Evolutionary conservation across 2,888 invertebrate species (phyloP).

Genomic region (Cylloceria caligata): DNA sequence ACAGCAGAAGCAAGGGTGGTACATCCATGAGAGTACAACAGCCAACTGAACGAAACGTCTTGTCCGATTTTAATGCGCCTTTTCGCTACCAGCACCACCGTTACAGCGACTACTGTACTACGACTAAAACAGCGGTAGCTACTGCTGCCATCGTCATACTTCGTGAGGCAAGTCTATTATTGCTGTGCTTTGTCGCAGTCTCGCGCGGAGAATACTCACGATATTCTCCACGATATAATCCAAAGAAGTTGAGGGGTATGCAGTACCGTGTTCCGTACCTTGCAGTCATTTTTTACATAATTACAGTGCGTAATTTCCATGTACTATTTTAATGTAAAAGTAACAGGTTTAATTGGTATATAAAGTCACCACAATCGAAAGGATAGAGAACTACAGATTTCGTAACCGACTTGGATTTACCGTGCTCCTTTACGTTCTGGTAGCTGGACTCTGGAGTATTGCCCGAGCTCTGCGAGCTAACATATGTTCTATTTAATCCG

Average conservation of each 20-base stretch:
- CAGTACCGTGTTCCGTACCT: no score
- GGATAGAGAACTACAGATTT: no score
- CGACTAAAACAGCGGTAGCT: no score
- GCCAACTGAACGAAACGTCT: conserved; percentile 69
- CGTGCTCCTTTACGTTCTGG: background rate
- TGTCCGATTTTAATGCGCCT: conserved; percentile 74
- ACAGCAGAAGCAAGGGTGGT: background rate
- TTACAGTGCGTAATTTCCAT: no score
- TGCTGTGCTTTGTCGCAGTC: conserved; percentile 2
- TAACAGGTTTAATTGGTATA: no score
- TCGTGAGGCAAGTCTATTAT: conserved; percentile 32
- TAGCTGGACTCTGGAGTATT: background rate
- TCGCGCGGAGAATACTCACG: background rate
- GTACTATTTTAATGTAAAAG: no score
- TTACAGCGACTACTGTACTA: conserved; percentile 30
- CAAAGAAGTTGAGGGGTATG: no score
- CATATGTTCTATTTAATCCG: background rate
- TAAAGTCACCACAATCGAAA: no score
- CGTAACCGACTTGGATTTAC: background rate
- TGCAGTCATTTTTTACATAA: no score
- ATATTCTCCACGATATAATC: background rate
- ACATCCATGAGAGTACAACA: conserved; percentile 28
- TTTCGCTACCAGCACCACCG: conserved; percentile 36
- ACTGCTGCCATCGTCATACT: conserved; percentile 2
- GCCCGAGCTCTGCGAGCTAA: background rate